Percentiles rank a stretch among this genome's conserved stretches.
Conservation (phyloP, 2,888 invertebrate genomes). For the Ectobius pallidus region DNA sequence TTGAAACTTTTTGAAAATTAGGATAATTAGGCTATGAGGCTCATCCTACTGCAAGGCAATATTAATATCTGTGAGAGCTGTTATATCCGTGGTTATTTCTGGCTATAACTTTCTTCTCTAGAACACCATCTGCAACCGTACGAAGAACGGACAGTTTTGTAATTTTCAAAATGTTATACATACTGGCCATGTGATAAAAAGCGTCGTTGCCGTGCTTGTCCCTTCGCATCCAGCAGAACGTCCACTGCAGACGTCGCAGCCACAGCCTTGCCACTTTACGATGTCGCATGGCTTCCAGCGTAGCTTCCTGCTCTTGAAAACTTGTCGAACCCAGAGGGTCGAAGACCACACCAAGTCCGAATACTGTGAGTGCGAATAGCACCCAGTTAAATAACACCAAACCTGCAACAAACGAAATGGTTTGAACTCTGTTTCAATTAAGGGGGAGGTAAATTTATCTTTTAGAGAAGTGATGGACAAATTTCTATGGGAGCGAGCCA, state of each 20-base stretch:
- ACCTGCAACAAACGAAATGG: conserved; percentile 56
- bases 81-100: too few relatives aligned
- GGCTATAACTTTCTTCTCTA: too few relatives aligned
- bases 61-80: too few relatives aligned
- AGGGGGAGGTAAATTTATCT: too few relatives aligned
- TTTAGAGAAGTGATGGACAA: too few relatives aligned
- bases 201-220: conserved; percentile 80
- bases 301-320: conserved; percentile 64
- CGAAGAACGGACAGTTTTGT: too few relatives aligned
- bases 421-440: too few relatives aligned
- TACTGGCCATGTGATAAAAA: conserved; percentile 79
- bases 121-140: too few relatives aligned
- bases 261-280: conserved; percentile 73
- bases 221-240: conserved; percentile 71
- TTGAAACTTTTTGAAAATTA: too few relatives aligned
- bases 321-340: conserved; percentile 76
- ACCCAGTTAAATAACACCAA: conserved; percentile 84
- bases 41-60: too few relatives aligned
- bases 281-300: conserved; percentile 69
- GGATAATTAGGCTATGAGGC: too few relatives aligned
- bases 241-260: conserved; percentile 76
- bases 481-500: too few relatives aligned
- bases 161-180: conserved; percentile 45
- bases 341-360: conserved; percentile 79
- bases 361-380: conserved; percentile 72